Percentiles rank a stretch among this genome's conserved stretches.
Conservation (phyloP, 2,113 vertebrate species). For the Lycocorax pyrrhopterus region DNA sequence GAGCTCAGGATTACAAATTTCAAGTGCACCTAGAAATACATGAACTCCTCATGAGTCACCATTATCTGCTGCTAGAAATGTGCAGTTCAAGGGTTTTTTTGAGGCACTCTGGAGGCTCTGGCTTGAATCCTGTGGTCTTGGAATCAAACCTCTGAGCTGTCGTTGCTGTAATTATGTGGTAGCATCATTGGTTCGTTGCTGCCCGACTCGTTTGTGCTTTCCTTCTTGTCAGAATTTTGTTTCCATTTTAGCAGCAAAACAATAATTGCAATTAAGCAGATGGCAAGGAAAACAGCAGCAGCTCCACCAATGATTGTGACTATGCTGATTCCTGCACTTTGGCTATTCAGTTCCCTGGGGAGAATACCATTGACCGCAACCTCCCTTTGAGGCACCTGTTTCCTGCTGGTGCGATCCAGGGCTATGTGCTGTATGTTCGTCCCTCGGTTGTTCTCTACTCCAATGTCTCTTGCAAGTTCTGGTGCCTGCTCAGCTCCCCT, state of each 20-base stretch:
- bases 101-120: slow-evolving; percentile 71
- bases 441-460: slow-evolving; percentile 79
- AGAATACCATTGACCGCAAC: slow-evolving; percentile 56
- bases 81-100: slow-evolving; percentile 43
- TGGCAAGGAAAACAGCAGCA: slow-evolving; percentile 72
- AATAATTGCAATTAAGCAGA: slow-evolving; percentile 69
- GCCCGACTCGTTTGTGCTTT: slow-evolving; percentile 56
- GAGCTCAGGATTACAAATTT: not conserved
- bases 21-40: slow-evolving; percentile 62
- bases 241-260: slow-evolving; percentile 69
- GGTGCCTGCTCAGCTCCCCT: slow-evolving; percentile 67
- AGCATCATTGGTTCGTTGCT: slow-evolving; percentile 79
- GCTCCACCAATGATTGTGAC: slow-evolving; percentile 73
- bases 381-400: slow-evolving; percentile 51
- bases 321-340: slow-evolving; percentile 50
- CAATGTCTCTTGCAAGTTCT: slow-evolving; percentile 75
- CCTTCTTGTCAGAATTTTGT: slow-evolving; percentile 64
- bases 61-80: not conserved
- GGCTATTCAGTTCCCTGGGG: slow-evolving; percentile 71
- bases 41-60: not conserved
- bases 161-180: slow-evolving; percentile 48
- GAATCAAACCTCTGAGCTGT: slow-evolving; percentile 91
- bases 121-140: not conserved
- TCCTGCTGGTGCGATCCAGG: slow-evolving; percentile 74
- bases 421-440: slow-evolving; percentile 92